Conservation (phyloP, 1,140 invertebrate genomes). For the Penaeus indicus region DNA sequence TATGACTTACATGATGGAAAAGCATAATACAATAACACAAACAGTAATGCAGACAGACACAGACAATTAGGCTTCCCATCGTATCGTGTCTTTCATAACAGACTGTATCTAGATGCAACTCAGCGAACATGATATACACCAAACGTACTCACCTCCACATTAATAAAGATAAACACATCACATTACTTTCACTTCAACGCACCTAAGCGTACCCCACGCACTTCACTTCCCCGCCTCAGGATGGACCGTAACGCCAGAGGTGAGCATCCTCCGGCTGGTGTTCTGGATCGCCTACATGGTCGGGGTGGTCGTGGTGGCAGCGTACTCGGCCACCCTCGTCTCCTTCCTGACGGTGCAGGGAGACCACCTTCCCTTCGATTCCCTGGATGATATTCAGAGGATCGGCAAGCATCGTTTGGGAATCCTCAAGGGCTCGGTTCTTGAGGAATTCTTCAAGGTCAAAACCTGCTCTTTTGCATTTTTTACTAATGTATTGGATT, state of each 20-base stretch:
- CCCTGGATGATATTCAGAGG: conserved; percentile 47
- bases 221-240: conserved; percentile 17
- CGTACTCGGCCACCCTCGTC: conserved; percentile 65
- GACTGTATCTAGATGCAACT: no score
- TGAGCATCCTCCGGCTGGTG: conserved; percentile 18
- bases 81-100: no score
- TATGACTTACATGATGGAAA: no score
- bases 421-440: conserved; percentile 57
- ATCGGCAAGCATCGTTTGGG: conserved; percentile 56
- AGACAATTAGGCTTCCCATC: no score
- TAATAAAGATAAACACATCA: no score
- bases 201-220: no score
- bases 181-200: no score
- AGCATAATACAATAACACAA: no score
- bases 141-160: no score
- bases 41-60: no score
- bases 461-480: neutral
- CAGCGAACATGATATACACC: no score
- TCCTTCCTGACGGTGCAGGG: conserved; percentile 62
- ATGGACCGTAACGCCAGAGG: conserved; percentile 49
- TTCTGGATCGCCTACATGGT: conserved; percentile 60
- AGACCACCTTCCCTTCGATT: conserved; percentile 54
- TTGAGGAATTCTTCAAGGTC: conserved; percentile 61
- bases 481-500: no score
- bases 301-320: conserved; percentile 51